Evolutionary conservation across 2,888 invertebrate genomes (phyloP), one percentile per base, ranked within the genome.

Genomic region (Labia minor): DNA sequence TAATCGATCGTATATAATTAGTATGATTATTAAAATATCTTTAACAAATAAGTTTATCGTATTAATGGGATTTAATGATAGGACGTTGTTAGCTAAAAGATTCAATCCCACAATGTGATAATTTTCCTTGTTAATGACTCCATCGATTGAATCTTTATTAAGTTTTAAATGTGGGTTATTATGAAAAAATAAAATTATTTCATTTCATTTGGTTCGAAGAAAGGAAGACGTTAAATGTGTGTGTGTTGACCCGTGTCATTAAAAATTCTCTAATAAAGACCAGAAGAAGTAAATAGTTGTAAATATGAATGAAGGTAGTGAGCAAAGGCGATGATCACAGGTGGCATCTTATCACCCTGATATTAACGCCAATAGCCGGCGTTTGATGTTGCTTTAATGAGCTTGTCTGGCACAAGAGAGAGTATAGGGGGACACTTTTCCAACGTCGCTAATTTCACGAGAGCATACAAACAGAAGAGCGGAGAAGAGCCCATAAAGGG

Each of bases 381-480:
- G 14, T 49, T 49, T 49, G 49, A 49, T 49, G 49, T 49, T 49
- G 8, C 49, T 49, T 49, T 49, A 49, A 49, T 49, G 49, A 49
- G 49, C 49, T 16, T 49, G 49, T 14, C 33, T 33, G 33, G 33
- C 33, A 33, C 33, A 33, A 11, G 3, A 49, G 3, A 14, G 49
- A 49, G 8, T 3, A 49, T 16, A 49, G 16, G 49, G 14, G n/a
- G 2, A 49, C 49, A 49, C 49, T 49, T 49, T 49, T 14, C 8
- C 16, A 49, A 49, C 49, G n/a, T 11, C 8, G 49, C 49, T 49
- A 49, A 49, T 49, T 49, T 49, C 49, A 49, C 49, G 49, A 49
- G 49, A 11, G 14, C 6, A 49, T 16, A 49, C 49, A 49, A 49
- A 16, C 49, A 49, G 49, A 11, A 49, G 16, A 14, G 49, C 6